A percentile compares a stretch with the other conserved stretches of the same genome.
Conservation (phyloP, 92 coral and sea anemone genomes). For the Palythoa heliodiscus region DNA sequence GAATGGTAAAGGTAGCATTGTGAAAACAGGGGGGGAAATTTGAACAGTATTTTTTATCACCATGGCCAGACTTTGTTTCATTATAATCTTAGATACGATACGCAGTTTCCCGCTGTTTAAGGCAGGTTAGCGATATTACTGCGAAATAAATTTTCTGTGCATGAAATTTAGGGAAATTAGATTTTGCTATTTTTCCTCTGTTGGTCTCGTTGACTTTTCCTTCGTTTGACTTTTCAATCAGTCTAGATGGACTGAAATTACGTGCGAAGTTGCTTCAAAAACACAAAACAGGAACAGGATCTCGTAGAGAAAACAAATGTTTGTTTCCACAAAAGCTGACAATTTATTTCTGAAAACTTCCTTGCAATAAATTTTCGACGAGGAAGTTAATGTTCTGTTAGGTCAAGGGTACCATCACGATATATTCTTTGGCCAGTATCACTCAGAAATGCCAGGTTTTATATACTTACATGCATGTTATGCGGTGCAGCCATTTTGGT, state of each 20-base stretch:
- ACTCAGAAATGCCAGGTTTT: too few relatives aligned
- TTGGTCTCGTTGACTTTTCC: neutral
- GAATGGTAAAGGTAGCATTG: neutral
- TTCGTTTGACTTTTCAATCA: neutral
- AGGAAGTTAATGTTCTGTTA: too few relatives aligned
- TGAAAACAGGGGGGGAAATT: constrained; percentile 35
- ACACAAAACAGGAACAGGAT: neutral
- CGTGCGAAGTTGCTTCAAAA: neutral
- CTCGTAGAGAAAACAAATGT: neutral
- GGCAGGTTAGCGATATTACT: neutral
- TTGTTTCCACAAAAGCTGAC: neutral
- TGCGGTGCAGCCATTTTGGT: too few relatives aligned
- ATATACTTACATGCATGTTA: too few relatives aligned
- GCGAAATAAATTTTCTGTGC: neutral
- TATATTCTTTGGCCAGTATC: too few relatives aligned
- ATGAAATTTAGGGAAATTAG: neutral
- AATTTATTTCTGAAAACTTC: too few relatives aligned
- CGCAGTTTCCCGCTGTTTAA: constrained; percentile 11
- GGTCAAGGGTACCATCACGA: too few relatives aligned
- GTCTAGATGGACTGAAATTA: neutral
- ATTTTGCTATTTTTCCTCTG: neutral
- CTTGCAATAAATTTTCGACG: too few relatives aligned
- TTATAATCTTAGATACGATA: neutral
- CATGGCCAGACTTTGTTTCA: constrained; percentile 2
- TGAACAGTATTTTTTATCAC: constrained; percentile 17